phyloP scores from a whole-genome alignment of 1,140 invertebrate species.

The Maconellicoccus hirsutus region DNA sequence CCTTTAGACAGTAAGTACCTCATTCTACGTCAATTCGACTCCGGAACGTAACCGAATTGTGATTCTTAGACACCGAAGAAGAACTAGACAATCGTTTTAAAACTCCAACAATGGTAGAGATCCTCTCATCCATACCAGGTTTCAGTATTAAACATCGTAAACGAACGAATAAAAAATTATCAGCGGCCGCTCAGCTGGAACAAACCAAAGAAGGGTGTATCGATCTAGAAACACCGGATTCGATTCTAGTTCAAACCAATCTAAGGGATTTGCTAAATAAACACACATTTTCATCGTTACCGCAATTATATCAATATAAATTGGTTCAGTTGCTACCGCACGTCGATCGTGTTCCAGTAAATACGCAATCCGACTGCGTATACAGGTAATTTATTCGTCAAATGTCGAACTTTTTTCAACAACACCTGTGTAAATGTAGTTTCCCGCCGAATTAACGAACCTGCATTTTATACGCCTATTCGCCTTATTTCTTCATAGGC shows the following conservation, averaged over 20 bases:
- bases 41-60: background rate
- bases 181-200: constrained; percentile 77
- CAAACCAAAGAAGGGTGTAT: constrained; percentile 85
- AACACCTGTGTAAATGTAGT: background rate
- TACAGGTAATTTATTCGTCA: background rate
- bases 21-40: background rate
- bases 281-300: constrained; percentile 78
- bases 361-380: background rate
- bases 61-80: constrained; percentile 27
- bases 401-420: background rate
- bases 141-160: constrained; percentile 71
- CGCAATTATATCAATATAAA: constrained; percentile 81
- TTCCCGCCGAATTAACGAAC: background rate
- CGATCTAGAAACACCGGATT: constrained; percentile 92
- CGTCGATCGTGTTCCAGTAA: constrained; percentile 53
- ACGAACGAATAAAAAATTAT: constrained; percentile 54
- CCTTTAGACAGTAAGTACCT: constrained; percentile 26
- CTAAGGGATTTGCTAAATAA: constrained; percentile 75
- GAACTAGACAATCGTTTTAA: constrained; percentile 24
- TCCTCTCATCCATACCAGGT: constrained; percentile 76
- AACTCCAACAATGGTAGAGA: constrained; percentile 63
- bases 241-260: constrained; percentile 85
- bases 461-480: too few species aligned
- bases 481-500: constrained; percentile 32
- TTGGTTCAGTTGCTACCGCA: constrained; percentile 78